These are phyloP conservation scores for Tragelaphus strepsiceros DNA, from an alignment of 2,113 vertebrate genomes.

Conservation along the genomic window DNA sequence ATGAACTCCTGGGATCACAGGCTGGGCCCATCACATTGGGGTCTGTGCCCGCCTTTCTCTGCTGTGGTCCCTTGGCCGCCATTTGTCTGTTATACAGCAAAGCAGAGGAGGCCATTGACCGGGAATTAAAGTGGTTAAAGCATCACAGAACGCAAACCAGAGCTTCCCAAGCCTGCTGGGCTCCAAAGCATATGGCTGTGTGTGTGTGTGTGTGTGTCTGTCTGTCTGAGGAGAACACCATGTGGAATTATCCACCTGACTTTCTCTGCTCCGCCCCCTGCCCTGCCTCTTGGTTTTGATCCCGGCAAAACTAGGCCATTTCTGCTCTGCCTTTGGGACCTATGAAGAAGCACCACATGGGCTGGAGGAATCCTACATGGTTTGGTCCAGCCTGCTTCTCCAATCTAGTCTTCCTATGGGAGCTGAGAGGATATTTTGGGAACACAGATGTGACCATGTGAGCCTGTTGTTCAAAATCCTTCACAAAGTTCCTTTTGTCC, in stretches of 20 bases:
- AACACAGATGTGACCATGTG: neutral
- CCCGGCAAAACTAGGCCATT: neutral
- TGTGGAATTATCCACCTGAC: neutral
- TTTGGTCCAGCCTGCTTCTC: neutral
- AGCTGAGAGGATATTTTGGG: neutral
- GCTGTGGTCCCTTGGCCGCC: neutral
- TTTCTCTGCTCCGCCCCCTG: neutral
- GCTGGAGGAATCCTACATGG: neutral
- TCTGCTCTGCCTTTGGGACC: neutral
- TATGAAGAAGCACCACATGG: neutral
- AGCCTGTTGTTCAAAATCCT: neutral
- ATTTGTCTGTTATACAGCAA: neutral
- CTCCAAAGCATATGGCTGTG: neutral
- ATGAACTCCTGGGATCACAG: neutral
- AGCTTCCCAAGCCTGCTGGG: neutral
- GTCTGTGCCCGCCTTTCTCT: neutral
- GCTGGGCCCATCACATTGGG: neutral
- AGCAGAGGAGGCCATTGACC: neutral
- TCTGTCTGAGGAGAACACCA: neutral
- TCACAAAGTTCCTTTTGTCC: neutral
- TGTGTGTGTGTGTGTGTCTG: neutral
- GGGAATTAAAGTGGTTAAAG: neutral
- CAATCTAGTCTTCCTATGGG: neutral
- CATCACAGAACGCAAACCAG: neutral
- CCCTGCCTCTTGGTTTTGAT: neutral